phyloP scores from a whole-genome alignment of 2,797 vertebrate species.

The Hypotaenidia okinawae region DNA sequence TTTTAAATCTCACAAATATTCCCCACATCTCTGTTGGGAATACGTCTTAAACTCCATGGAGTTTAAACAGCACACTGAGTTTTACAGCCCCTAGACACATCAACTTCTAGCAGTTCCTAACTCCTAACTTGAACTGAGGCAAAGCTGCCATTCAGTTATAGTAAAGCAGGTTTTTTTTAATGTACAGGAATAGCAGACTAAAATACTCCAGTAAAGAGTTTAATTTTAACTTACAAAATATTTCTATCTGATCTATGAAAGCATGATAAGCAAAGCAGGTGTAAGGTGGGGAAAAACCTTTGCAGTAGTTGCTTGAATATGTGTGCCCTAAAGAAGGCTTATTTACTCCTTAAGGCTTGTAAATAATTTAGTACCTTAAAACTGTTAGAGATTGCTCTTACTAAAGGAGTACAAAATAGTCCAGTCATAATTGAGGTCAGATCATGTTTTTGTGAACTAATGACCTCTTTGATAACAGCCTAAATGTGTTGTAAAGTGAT shows the following conservation, averaged over 20 bases:
- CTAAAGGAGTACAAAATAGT: background rate
- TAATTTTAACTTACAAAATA: background rate
- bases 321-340: background rate
- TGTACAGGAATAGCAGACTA: background rate
- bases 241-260: background rate
- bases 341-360: background rate
- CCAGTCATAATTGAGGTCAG: background rate
- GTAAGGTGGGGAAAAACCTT: background rate
- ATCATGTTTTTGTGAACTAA: background rate
- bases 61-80: background rate
- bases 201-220: background rate
- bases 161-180: background rate
- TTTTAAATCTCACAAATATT: background rate
- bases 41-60: background rate
- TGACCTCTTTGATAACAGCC: background rate
- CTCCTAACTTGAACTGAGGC: background rate
- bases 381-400: background rate
- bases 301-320: background rate
- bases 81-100: background rate
- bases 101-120: background rate
- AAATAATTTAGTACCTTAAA: background rate
- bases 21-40: rapidly evolving
- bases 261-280: background rate
- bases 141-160: background rate
- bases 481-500: background rate